Evolutionary conservation across 2,888 invertebrate species (phyloP).

Genomic region (Pemphredon lugubris): DNA sequence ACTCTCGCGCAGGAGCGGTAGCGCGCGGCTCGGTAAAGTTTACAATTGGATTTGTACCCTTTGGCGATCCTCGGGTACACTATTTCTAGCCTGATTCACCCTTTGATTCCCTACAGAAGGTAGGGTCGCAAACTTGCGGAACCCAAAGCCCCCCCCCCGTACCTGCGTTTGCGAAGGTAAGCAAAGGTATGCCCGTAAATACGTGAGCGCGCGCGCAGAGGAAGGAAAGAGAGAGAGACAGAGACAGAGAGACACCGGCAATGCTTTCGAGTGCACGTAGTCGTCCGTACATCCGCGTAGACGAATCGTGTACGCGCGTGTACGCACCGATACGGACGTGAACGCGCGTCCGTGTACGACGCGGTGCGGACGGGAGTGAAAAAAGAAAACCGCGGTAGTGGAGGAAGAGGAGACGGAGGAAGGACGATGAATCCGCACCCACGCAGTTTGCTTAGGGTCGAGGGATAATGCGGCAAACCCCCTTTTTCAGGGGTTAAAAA

Average conservation of each 20-base stretch:
- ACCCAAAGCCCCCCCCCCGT: neutral
- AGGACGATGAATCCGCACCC: conserved; percentile 61
- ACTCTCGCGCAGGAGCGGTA: neutral
- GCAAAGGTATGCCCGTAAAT: neutral
- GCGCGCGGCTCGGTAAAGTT: too few species aligned
- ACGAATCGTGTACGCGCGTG: neutral
- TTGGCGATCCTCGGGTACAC: neutral
- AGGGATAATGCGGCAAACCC: conserved; percentile 59
- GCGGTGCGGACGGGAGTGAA: neutral
- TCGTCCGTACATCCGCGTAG: neutral
- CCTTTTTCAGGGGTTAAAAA: conserved; percentile 70
- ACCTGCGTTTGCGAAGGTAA: conserved; percentile 1
- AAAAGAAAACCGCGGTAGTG: conserved; percentile 16
- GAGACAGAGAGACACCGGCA: neutral
- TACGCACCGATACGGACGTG: neutral
- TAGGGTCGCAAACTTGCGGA: neutral
- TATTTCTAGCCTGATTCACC: neutral
- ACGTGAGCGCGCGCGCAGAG: conserved; percentile 25
- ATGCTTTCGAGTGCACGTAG: too few species aligned
- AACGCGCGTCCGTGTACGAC: conserved; percentile 12
- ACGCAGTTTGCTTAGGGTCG: conserved; percentile 65
- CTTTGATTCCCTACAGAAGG: neutral
- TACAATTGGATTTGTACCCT: neutral
- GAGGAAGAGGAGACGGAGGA: conserved; percentile 32
- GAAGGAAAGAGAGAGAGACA: too few species aligned